Evolutionary conservation across 2,797 vertebrate genomes (phyloP).

Genomic region (Pipistrellus nathusii): DNA sequence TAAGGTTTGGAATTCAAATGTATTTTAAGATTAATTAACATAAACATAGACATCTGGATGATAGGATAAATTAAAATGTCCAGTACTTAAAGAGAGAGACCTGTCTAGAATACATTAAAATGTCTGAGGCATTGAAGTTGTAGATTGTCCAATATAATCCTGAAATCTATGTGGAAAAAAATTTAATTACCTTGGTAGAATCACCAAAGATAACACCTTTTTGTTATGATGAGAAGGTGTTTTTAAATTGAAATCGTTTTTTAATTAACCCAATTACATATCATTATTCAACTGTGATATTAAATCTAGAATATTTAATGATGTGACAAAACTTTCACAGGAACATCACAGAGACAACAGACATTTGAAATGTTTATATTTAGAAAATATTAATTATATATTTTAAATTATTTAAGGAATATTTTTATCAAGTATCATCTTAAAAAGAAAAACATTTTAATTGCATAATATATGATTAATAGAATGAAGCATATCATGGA

Average conservation of each 20-base stretch:
- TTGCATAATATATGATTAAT: background rate
- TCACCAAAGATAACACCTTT: slow-evolving; percentile 60
- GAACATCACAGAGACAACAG: slow-evolving; percentile 31
- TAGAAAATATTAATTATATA: slow-evolving; percentile 50
- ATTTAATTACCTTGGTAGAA: slow-evolving; percentile 67
- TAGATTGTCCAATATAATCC: slow-evolving; percentile 42
- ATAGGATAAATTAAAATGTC: background rate
- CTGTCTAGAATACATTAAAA: slow-evolving; percentile 18
- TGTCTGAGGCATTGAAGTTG: background rate
- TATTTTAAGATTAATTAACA: slow-evolving; percentile 16
- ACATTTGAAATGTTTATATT: slow-evolving; percentile 57
- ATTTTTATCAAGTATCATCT: background rate
- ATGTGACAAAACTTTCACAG: slow-evolving; percentile 64
- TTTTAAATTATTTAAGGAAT: background rate
- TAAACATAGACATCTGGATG: background rate
- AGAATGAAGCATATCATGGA: background rate
- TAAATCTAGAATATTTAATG: slow-evolving; percentile 74
- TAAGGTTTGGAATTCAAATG: background rate
- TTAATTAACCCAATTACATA: slow-evolving; percentile 75
- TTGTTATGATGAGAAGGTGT: slow-evolving; percentile 64
- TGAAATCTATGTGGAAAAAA: slow-evolving; percentile 35
- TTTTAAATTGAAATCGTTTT: slow-evolving; percentile 76
- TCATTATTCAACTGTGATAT: slow-evolving; percentile 78
- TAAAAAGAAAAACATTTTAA: background rate
- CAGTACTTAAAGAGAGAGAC: background rate